Base-by-base conservation (phyloP, 1,140 invertebrate species). In the Nixonia krombeini region DNA sequence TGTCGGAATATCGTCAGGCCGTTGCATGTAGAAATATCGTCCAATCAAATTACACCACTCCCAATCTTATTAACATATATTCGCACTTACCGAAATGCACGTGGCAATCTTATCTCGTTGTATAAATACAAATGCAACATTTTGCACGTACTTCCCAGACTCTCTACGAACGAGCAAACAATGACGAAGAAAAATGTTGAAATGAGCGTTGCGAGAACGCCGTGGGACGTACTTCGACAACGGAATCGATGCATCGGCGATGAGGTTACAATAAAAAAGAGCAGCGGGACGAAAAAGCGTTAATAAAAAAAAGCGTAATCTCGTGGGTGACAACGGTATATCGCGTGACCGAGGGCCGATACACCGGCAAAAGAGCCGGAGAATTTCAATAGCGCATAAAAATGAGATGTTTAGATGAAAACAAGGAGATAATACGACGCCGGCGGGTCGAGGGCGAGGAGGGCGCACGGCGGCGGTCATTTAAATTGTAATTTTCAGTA, bases 381-480 rank as follows among this genome's bases (percentile, higher is more conserved):
- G 78, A 81, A 83, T 83, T 84, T 82, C 74, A 83, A 80, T 80
- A 74, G 75, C 71, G 81, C 79, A 83, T 83, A 82, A 83, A 83
- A 83, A 83, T 83, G 81, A 82, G 80, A 83, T 80, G 79, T 83
- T 83, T 79, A 83, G 81, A 83, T 83, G 77, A 82, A 82, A 83
- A 83, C 80, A 80, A 79, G 76, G 53, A 76, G 82, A 83, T 83
- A 82, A 79, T 67, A 45, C 63, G 28, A 66, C 59, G 73, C 49
- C 49, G 53, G 44, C 56, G 51, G 58, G 63, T 67, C 47, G 65
- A 47, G 66, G 58, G 65, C 58, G 61, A 55, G 44, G 63, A 64
- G 72, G 74, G 70, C 63, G 58, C 47, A 74, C 65, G 72, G 61
- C 65, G 73, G 73, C 61, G 73, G 74, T 72, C 72, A 82, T 84